A percentile compares a stretch with the other conserved stretches of the same genome.
These are phyloP conservation scores for Drosophila rellima DNA, from an alignment of 2,888 invertebrate genomes.

Conservation along the genomic window DNA sequence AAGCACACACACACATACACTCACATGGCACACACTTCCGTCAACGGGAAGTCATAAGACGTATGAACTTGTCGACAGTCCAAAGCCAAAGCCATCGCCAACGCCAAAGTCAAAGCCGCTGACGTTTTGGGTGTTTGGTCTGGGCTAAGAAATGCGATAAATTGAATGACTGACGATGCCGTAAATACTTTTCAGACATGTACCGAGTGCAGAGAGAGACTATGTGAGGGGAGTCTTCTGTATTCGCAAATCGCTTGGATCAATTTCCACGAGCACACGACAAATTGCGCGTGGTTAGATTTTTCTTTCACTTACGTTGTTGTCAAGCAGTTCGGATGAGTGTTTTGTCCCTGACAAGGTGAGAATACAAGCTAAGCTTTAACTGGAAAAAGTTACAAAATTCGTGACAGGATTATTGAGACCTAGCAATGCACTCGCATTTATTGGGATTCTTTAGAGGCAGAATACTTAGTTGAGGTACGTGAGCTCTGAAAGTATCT, in stretches of 20 bases:
- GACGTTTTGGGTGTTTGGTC: constrained; percentile 67
- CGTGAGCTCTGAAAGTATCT: neutral
- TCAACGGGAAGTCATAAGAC: constrained; percentile 83
- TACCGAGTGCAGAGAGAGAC: constrained; percentile 31
- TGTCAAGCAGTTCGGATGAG: constrained; percentile 36
- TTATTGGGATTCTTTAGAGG: constrained; percentile 14
- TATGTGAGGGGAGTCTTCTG: constrained; percentile 45
- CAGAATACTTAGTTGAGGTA: constrained; percentile 3
- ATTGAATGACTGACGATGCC: constrained; percentile 82
- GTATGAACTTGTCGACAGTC: constrained; percentile 79
- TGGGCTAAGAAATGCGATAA: constrained; percentile 80
- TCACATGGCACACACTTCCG: constrained; percentile 76
- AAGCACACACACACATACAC: constrained; percentile 41
- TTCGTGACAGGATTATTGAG: constrained; percentile 49
- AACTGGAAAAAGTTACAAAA: constrained; percentile 28
- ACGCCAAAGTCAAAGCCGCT: constrained; percentile 44
- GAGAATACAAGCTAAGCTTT: constrained; percentile 46
- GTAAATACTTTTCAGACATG: constrained; percentile 81
- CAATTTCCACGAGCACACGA: constrained; percentile 74
- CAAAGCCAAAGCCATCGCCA: constrained; percentile 34
- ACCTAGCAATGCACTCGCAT: constrained; percentile 25
- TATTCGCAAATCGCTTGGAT: constrained; percentile 74
- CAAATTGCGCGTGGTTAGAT: constrained; percentile 81
- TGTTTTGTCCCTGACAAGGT: constrained; percentile 64
- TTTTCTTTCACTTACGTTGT: constrained; percentile 57